A percentile compares a stretch with the other conserved stretches of the same genome.
Evolutionary conservation across 1,140 invertebrate species (phyloP).

Genomic region (Trichonephila inaurata): DNA sequence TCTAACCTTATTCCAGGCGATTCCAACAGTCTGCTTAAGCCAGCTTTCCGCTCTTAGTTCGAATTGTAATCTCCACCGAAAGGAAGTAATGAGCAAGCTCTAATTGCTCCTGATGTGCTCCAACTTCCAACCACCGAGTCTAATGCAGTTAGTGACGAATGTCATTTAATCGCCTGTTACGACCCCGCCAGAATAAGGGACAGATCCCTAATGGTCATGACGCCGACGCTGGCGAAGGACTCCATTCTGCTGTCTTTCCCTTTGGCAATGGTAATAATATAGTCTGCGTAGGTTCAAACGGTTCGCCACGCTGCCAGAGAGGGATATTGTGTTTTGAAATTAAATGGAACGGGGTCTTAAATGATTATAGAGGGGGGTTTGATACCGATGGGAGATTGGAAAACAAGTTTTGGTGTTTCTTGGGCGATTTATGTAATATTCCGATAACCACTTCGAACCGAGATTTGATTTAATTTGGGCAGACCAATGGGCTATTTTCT

Average conservation of each 20-base stretch:
- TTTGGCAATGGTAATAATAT: not conserved
- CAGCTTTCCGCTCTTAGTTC: not conserved
- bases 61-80: not conserved
- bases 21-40: not conserved
- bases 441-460: no score
- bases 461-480: no score
- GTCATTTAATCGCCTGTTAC: constrained; percentile 12
- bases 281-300: not conserved
- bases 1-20: not conserved
- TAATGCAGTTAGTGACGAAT: constrained; percentile 33
- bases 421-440: no score
- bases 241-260: not conserved
- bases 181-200: not conserved
- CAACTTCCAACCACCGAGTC: not conserved
- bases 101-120: not conserved
- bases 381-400: no score
- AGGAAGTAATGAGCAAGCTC: not conserved
- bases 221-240: not conserved
- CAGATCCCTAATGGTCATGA: not conserved
- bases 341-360: not conserved
- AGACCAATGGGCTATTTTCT: no score
- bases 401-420: no score
- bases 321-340: not conserved
- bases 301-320: not conserved
- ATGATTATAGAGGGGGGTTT: no score